Evolutionary conservation across 1,140 invertebrate genomes (phyloP), one percentile per base, ranked within the genome.

Genomic region (Euborellia annulipes): DNA sequence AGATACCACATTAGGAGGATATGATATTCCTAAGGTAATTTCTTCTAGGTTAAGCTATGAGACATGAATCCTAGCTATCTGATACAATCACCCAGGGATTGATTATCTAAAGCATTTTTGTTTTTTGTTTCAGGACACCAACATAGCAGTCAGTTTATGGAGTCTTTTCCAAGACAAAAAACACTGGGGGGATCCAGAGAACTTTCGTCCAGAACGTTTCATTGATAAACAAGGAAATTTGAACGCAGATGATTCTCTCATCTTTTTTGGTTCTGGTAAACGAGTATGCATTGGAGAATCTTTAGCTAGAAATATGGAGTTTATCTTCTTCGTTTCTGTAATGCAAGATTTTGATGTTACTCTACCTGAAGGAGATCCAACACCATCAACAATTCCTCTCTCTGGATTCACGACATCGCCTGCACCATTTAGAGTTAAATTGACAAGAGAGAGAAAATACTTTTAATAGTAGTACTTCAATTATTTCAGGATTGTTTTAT

Each of bases 21-120:
- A 69, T 46, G 54, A 62, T 23, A 57, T 75, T 36, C 69, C 72
- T 0, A 64, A 67, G 58, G 71, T 79, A n/a, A n/a, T 46, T 70
- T 23, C 67, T 65, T 9, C 69, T 70, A 47, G 58, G 65, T 18
- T 66, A 67, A 47, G 67, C 69, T 30, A 61, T 62, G 7, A 52
- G 71, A n/a, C 48, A 58, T 3, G 68, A 72, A 64, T 62, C 63
- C 39, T 50, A 57, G 3, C 56, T 69, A 54, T 46, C 67, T 34
- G 57, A 62, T 3, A 64, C 67, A 36, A 54, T 71, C 22, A 59
- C 59, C 17, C 65, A n/a, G n/a, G n/a, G n/a, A n/a, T n/a, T n/a
- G n/a, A n/a, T n/a, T n/a, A n/a, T n/a, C n/a, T n/a, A n/a, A n/a
- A n/a, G n/a, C n/a, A n/a, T n/a, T n/a, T n/a, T n/a, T n/a, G n/a